Base-by-base conservation (phyloP, 2,797 vertebrate species). In the Ceryle rudis region DNA sequence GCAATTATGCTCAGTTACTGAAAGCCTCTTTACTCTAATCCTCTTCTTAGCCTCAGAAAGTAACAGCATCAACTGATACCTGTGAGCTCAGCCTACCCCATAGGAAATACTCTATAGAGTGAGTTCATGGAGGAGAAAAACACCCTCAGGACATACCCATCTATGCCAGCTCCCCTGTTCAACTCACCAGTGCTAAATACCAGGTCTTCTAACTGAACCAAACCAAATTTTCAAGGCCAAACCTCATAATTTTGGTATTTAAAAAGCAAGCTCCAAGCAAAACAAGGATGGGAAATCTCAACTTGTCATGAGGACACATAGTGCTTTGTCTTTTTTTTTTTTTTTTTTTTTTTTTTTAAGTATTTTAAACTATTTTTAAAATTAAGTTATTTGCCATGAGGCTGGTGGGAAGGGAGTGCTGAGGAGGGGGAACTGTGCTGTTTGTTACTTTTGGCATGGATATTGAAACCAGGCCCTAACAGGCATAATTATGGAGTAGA, bases 11-110 rank as follows among this genome's bases (percentile, higher is more conserved):
- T 97, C 93, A 94, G 93, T 97, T 97, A 97, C 96, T 73, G 71
- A 96, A 97, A 97, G 91, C 97, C 90, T 97, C 94, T 97, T 97
- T 97, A 84, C 78, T 92, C 95, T 96, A 97, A 97, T 96, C 96
- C 94, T 96, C 94, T 58, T 93, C 92, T 94, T 39, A 90, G 90
- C 83, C 70, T 91, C 83, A 89, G 78, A 94, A 95, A 95, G 71
- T n/a, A 97, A 93, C 90, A 81, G 86, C 94, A 96, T 92, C 90
- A 71, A 96, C 61, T 72, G 93, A 96, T 84, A 96, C 90, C 90
- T 86, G 86, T 42, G 86, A 93, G 77, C 83, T 95, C 61, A 94
- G 67, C 39, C 78, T 90, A 66, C 65, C 54, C 26, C 37, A 42
- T 2, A 21, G 33, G 80, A 93, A 95, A 88, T 26, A 41, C 49